A percentile compares a stretch with the other conserved stretches of the same genome.
Evolutionary conservation across 2,797 vertebrate species (phyloP).

Genomic region (Lophius americanus): DNA sequence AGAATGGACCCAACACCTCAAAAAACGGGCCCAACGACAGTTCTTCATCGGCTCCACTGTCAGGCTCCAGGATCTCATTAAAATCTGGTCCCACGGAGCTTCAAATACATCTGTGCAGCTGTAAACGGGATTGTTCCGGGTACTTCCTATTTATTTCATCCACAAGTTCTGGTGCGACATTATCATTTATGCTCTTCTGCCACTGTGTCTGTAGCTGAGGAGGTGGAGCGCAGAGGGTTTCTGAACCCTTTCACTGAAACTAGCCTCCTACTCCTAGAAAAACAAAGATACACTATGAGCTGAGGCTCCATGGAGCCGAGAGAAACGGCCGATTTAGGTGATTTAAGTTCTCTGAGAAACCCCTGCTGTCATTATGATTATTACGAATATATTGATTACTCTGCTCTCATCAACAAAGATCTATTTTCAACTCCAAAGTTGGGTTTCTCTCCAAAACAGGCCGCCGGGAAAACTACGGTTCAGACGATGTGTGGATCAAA

Average conservation of each 20-base stretch:
- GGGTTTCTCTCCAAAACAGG: background rate
- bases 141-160: background rate
- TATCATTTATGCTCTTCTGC: background rate
- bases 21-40: background rate
- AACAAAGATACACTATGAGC: background rate
- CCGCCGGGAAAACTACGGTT: background rate
- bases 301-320: background rate
- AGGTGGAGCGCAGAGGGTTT: background rate
- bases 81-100: background rate
- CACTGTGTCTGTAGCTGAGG: background rate
- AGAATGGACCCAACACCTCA: background rate
- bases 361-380: background rate
- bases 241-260: background rate
- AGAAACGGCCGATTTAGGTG: too few species aligned
- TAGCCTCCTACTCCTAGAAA: background rate
- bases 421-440: background rate
- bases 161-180: background rate
- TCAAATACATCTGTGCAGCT: conserved; percentile 2
- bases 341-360: background rate
- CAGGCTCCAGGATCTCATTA: background rate
- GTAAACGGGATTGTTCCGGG: background rate
- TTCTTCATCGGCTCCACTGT: background rate
- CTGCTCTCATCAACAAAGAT: background rate
- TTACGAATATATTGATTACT: background rate
- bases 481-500: too few species aligned